Evolutionary conservation across 2,113 vertebrate species (phyloP).

Genomic region (Lathamus discolor): DNA sequence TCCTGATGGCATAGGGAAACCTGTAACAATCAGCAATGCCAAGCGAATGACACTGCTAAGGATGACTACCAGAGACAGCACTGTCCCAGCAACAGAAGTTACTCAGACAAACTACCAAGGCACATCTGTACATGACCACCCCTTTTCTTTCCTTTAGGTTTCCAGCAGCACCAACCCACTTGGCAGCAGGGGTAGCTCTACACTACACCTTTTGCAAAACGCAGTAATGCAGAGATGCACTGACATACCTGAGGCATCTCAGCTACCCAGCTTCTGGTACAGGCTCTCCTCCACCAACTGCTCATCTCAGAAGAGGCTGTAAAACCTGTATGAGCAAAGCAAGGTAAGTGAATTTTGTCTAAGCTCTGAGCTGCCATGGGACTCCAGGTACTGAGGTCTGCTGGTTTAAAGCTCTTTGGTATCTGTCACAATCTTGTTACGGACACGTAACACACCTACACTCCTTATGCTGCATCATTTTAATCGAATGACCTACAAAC

Average conservation of each 20-base stretch:
- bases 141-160: background rate
- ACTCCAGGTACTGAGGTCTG: background rate
- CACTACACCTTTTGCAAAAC: background rate
- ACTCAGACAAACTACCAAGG: background rate
- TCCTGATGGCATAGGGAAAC: background rate
- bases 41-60: background rate
- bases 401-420: background rate
- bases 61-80: background rate
- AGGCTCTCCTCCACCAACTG: background rate
- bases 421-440: background rate
- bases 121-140: background rate
- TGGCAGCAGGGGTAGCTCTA: background rate
- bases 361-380: background rate
- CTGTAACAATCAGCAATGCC: background rate
- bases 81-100: background rate
- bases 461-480: background rate
- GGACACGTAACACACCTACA: background rate
- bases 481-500: background rate
- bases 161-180: background rate
- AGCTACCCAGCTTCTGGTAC: background rate
- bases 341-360: background rate
- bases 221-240: background rate
- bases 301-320: background rate
- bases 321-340: background rate
- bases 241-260: background rate